Conservation (phyloP, 2,888 invertebrate genomes). For the Heteromyza rotundicornis region DNA sequence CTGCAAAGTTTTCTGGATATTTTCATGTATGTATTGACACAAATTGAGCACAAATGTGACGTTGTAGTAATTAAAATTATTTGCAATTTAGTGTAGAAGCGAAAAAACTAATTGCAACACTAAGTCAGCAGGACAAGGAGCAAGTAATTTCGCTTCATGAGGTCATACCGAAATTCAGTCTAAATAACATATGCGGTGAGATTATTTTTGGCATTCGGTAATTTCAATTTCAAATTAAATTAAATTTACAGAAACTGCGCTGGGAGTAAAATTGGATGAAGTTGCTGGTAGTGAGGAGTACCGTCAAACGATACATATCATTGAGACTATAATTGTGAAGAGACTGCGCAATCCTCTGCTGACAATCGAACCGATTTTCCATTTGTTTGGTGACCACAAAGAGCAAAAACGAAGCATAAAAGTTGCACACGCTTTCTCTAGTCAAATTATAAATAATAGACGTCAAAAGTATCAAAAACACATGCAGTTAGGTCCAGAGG, state of each 20-base stretch:
- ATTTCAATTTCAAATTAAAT: slow-evolving; percentile 11
- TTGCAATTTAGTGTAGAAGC: slow-evolving; percentile 45
- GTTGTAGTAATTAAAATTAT: too few species aligned
- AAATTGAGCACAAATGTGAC: too few species aligned
- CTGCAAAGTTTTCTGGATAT: slow-evolving; percentile 62
- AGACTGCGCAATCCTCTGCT: slow-evolving; percentile 67
- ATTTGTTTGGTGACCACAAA: slow-evolving; percentile 63
- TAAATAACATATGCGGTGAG: slow-evolving; percentile 72
- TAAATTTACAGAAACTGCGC: slow-evolving; percentile 67
- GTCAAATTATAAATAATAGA: slow-evolving; percentile 61
- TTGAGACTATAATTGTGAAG: slow-evolving; percentile 60
- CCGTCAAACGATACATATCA: slow-evolving; percentile 66
- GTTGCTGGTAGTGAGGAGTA: slow-evolving; percentile 65
- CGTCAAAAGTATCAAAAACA: slow-evolving; percentile 41
- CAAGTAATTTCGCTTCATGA: slow-evolving; percentile 63
- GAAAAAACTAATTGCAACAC: slow-evolving; percentile 42
- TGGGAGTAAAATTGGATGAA: slow-evolving; percentile 70
- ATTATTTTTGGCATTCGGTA: too few species aligned
- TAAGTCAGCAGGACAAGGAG: slow-evolving; percentile 30
- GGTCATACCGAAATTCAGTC: slow-evolving; percentile 67
- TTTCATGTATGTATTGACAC: slow-evolving; percentile 47
- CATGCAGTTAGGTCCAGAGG: too few species aligned
- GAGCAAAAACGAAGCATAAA: slow-evolving; percentile 62
- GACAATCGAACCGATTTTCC: slow-evolving; percentile 66
- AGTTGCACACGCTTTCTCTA: slow-evolving; percentile 61